These are phyloP conservation scores for Cheilosia vernalis DNA, from an alignment of 2,888 invertebrate genomes.

Conservation along the genomic window DNA sequence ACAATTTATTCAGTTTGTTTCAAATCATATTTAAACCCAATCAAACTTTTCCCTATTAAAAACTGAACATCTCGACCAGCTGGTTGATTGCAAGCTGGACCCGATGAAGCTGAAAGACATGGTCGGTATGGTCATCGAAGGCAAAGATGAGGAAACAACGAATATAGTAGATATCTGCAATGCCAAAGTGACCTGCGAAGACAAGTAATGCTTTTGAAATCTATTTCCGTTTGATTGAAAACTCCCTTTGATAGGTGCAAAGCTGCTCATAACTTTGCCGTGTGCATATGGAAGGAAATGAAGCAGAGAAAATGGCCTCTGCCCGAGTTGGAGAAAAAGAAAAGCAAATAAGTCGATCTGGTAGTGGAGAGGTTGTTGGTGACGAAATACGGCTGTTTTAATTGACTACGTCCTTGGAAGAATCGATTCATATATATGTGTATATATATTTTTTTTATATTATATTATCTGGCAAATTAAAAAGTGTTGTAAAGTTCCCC, in stretches of 20 bases:
- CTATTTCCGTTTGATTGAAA: no score
- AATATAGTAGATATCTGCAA: constrained; percentile 46
- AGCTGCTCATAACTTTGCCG: constrained; percentile 23
- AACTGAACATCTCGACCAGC: not conserved
- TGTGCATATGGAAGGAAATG: constrained; percentile 49
- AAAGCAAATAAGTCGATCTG: not conserved
- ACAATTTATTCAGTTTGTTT: constrained; percentile 10
- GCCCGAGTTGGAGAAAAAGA: constrained; percentile 26
- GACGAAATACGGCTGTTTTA: not conserved
- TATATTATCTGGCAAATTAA: constrained; percentile 21
- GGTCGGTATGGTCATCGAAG: constrained; percentile 5
- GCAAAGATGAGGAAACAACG: constrained; percentile 34
- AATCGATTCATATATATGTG: not conserved
- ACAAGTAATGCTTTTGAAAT: constrained; percentile 21
- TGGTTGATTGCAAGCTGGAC: constrained; percentile 42
- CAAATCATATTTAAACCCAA: no score
- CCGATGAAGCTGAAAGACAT: constrained; percentile 18
- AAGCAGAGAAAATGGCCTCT: constrained; percentile 25
- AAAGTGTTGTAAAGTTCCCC: constrained; percentile 5
- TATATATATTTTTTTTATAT: not conserved
- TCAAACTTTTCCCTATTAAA: no score
- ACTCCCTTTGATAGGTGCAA: constrained; percentile 25
- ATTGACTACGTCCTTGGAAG: not conserved
- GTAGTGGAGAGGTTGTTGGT: not conserved
- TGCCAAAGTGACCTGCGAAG: constrained; percentile 14